A percentile compares a stretch with the other conserved stretches of the same genome.
These are phyloP conservation scores for Eristalinus sepulchralis DNA, from an alignment of 2,888 invertebrate genomes.

Conservation along the genomic window DNA sequence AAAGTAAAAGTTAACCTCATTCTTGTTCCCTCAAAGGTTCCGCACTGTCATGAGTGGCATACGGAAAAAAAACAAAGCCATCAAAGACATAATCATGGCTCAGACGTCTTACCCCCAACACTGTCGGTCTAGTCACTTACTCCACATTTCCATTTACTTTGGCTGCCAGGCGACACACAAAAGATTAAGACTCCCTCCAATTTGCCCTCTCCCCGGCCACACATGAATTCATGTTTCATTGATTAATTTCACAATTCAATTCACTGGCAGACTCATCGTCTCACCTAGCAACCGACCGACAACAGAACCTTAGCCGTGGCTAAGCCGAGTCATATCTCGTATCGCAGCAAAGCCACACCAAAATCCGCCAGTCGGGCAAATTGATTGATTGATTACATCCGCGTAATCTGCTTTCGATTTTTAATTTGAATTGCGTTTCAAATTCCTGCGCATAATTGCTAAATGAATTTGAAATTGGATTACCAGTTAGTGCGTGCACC, in stretches of 20 bases:
- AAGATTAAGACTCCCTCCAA: background rate
- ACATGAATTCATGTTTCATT: background rate
- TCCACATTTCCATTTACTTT: background rate
- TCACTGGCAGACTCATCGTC: background rate
- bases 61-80: background rate
- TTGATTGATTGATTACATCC: constrained; percentile 62
- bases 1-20: too few species aligned
- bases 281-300: background rate
- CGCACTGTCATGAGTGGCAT: too few species aligned
- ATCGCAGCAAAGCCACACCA: background rate
- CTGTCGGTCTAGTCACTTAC: background rate
- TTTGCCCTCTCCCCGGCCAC: background rate
- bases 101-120: background rate
- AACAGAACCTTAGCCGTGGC: background rate
- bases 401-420: constrained; percentile 55
- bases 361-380: constrained; percentile 7
- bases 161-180: background rate
- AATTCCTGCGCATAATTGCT: constrained; percentile 63
- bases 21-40: too few species aligned
- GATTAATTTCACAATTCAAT: background rate
- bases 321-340: background rate
- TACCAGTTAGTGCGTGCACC: constrained; percentile 56
- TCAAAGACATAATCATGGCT: background rate
- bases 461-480: constrained; percentile 67
- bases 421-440: constrained; percentile 58